A percentile compares a stretch with the other conserved stretches of the same genome.
These are phyloP conservation scores for Dolichoris vasculosae DNA, from an alignment of 1,140 invertebrate genomes.

Conservation along the genomic window DNA sequence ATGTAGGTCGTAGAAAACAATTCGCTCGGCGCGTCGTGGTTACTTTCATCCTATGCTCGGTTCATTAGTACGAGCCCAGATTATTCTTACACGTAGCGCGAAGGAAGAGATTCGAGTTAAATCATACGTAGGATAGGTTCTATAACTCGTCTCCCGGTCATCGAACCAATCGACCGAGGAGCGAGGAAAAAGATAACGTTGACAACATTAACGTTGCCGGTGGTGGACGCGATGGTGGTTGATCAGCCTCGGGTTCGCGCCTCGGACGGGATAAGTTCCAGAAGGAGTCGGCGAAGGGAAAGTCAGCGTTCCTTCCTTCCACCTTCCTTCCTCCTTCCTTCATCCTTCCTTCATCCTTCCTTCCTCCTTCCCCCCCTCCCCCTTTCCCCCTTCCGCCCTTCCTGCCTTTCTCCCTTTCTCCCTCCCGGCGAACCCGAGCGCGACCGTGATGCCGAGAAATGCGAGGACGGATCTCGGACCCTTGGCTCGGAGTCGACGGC, in stretches of 20 bases:
- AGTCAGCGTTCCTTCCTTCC: no score
- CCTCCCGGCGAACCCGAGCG: background rate
- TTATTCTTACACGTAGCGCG: background rate
- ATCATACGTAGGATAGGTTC: background rate
- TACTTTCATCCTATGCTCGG: background rate
- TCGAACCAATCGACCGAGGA: background rate
- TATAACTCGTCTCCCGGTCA: background rate
- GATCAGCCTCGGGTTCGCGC: background rate
- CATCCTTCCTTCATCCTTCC: no score
- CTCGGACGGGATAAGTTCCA: background rate
- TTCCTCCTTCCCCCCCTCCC: no score
- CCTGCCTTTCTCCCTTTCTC: no score
- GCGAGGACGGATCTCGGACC: background rate
- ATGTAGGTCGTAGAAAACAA: background rate
- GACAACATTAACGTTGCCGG: no score
- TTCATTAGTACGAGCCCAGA: background rate
- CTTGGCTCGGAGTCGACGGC: background rate
- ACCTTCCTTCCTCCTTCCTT: no score
- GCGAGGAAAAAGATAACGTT: no score
- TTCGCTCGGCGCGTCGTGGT: background rate
- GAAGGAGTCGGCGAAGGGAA: background rate
- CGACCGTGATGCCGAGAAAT: background rate
- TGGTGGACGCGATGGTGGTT: no score
- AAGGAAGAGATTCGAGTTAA: background rate
- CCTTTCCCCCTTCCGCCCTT: no score